phyloP scores from a whole-genome alignment of 2,113 vertebrate species.

The Microtus ochrogaster region DNA sequence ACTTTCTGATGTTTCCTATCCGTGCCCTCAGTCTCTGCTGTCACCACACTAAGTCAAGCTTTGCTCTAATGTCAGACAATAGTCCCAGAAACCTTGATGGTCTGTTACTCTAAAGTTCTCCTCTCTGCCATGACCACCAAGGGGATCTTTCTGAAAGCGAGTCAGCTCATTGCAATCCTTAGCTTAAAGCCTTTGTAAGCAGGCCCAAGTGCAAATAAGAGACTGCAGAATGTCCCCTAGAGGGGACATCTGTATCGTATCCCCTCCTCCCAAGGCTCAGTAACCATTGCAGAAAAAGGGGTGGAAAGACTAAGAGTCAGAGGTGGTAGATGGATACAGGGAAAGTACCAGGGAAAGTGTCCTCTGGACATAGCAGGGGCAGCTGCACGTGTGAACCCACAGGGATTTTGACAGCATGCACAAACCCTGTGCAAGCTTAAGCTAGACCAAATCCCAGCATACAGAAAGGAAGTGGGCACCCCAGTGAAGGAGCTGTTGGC shows the following conservation, averaged over 20 bases:
- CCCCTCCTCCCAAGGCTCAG: not conserved
- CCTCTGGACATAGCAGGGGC: not conserved
- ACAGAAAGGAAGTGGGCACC: not conserved
- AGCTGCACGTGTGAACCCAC: not conserved
- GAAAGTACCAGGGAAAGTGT: not conserved
- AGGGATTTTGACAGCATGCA: not conserved
- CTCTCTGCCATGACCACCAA: conserved; percentile 22
- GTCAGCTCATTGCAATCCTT: conserved; percentile 10
- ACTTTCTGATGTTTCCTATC: conserved; percentile 37
- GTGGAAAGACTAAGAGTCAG: not conserved
- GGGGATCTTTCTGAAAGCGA: conserved; percentile 50
- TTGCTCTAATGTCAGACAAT: conserved; percentile 33
- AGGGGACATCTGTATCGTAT: not conserved
- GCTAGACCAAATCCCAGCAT: not conserved
- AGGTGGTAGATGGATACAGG: not conserved
- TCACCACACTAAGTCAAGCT: conserved; percentile 42
- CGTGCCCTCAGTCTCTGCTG: conserved; percentile 25
- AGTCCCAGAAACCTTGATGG: conserved; percentile 25
- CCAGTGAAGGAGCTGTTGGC: not conserved
- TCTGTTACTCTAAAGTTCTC: not conserved
- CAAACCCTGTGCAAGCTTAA: not conserved
- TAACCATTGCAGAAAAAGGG: not conserved
- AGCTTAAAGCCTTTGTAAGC: conserved; percentile 38
- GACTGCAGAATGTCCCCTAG: not conserved
- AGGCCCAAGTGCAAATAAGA: not conserved